Conservation (phyloP, 2,888 invertebrate species). For the Sinelater perroti region DNA sequence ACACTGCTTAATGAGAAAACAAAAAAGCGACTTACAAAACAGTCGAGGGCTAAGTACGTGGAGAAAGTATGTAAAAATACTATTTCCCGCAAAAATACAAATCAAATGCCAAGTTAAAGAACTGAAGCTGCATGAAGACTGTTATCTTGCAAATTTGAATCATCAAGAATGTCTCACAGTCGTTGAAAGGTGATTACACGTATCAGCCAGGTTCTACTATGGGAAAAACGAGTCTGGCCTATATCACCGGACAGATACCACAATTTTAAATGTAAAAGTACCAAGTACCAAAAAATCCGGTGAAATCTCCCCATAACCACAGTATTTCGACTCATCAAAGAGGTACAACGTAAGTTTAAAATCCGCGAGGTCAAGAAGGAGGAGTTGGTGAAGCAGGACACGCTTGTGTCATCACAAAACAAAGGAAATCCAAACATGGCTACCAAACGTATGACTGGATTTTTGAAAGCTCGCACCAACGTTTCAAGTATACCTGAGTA, state of each 20-base stretch:
- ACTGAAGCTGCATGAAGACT: constrained; percentile 92
- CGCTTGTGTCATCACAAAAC: constrained; percentile 89
- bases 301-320: constrained; percentile 92
- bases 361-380: constrained; percentile 99
- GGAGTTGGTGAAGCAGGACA: constrained; percentile 98
- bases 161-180: constrained; percentile 98
- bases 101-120: constrained; percentile 94
- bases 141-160: constrained; percentile 98
- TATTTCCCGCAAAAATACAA: constrained; percentile 91
- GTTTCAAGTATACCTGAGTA: constrained; percentile 99
- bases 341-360: constrained; percentile 96
- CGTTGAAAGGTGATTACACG: constrained; percentile 98
- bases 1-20: constrained; percentile 91
- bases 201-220: constrained; percentile 98
- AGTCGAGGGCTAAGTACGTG: constrained; percentile 83
- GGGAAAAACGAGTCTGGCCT: constrained; percentile 89
- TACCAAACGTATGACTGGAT: constrained; percentile 92
- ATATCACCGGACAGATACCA: constrained; percentile 94
- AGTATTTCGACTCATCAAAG: constrained; percentile 97
- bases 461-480: constrained; percentile 94
- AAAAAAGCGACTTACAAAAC: constrained; percentile 88
- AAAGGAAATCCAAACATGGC: constrained; percentile 99
- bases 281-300: constrained; percentile 98
- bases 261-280: constrained; percentile 95
- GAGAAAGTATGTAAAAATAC: constrained; percentile 94